A percentile compares a stretch with the other conserved stretches of the same genome.
Conservation (phyloP, 1,140 invertebrate species). For the Rhopalosiphum maidis region DNA sequence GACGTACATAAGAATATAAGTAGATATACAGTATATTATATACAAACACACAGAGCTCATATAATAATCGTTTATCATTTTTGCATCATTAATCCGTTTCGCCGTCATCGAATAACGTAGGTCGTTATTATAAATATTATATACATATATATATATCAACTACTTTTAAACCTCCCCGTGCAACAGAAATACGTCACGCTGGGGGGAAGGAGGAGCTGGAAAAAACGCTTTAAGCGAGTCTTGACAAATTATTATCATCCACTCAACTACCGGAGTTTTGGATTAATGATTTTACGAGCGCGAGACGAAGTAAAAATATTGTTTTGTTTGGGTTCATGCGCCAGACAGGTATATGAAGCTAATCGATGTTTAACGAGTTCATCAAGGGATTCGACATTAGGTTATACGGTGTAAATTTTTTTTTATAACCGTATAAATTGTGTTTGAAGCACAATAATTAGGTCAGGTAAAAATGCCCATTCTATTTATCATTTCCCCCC, state of each 20-base stretch:
- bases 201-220: not conserved
- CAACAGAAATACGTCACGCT: conserved; percentile 46
- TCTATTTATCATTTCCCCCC: not conserved
- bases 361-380: conserved; percentile 57
- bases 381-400: conserved; percentile 46
- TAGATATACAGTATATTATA: not conserved
- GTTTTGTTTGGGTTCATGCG: conserved; percentile 50
- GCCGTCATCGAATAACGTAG: not conserved
- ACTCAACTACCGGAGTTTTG: conserved; percentile 55
- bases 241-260: conserved; percentile 57
- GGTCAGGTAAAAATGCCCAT: conserved; percentile 24
- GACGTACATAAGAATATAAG: not conserved
- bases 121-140: not conserved
- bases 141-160: not conserved
- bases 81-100: conserved; percentile 50
- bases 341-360: conserved; percentile 41
- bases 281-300: conserved; percentile 52
- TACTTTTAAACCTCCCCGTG: conserved; percentile 2
- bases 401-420: conserved; percentile 22
- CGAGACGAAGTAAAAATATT: conserved; percentile 35
- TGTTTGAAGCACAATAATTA: conserved; percentile 30
- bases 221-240: conserved; percentile 24
- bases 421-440: conserved; percentile 30
- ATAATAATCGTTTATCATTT: conserved; percentile 48
- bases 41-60: not conserved